Conservation (phyloP, 2,888 invertebrate genomes). For the Aplocera efformata region DNA sequence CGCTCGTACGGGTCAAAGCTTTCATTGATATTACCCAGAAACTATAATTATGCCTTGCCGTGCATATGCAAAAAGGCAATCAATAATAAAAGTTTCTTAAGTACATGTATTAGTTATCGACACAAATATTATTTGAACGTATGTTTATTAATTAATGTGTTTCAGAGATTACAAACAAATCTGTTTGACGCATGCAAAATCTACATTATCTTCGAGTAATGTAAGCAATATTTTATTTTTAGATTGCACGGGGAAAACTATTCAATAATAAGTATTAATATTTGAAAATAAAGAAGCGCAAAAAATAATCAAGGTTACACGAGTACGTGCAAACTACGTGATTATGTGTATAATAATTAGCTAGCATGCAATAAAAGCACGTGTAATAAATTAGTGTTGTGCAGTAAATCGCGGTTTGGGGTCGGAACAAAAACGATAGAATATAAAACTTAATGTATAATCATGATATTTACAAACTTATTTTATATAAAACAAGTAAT, state of each 20-base stretch:
- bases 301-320: too few species aligned
- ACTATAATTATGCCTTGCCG: conserved; percentile 17
- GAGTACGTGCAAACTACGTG: conserved; percentile 1
- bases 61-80: background rate
- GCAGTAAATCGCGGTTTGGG: conserved; percentile 30
- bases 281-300: too few species aligned
- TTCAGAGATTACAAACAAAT: too few species aligned
- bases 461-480: conserved; percentile 80
- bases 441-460: conserved; percentile 81
- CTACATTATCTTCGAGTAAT: too few species aligned
- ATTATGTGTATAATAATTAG: conserved; percentile 4
- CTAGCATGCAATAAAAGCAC: conserved; percentile 12
- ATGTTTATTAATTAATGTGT: too few species aligned
- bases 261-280: too few species aligned
- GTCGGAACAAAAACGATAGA: conserved; percentile 69
- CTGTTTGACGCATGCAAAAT: too few species aligned
- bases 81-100: too few species aligned
- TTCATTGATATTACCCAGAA: conserved; percentile 51
- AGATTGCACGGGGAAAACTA: too few species aligned
- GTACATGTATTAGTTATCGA: too few species aligned
- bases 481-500: conserved; percentile 79
- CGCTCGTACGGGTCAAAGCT: conserved; percentile 67
- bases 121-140: too few species aligned
- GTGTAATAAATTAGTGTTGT: conserved; percentile 2
- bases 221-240: too few species aligned